These are phyloP conservation scores for Carassius gibelio DNA, from an alignment of 2,113 vertebrate species.

Conservation along the genomic window DNA sequence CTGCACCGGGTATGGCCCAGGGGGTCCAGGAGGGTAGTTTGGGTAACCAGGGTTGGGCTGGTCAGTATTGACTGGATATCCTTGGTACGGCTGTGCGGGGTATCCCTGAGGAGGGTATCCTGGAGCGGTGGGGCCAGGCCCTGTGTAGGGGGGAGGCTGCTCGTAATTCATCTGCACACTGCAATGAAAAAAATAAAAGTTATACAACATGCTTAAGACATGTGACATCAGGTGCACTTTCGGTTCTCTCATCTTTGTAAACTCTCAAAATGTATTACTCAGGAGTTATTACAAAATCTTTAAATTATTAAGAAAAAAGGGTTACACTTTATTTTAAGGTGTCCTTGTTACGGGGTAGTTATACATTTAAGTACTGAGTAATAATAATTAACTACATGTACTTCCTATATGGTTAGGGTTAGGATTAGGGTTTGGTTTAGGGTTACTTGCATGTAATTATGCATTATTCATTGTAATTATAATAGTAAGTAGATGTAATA, in stretches of 20 bases:
- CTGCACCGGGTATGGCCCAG: slow-evolving; percentile 69
- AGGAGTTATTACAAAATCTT: not conserved
- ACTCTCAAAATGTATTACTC: not conserved
- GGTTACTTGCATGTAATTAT: no score
- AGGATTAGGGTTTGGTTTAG: no score
- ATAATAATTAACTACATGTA: no score
- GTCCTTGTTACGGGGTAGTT: no score
- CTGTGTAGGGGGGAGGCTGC: slow-evolving; percentile 83
- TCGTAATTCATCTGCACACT: slow-evolving; percentile 80
- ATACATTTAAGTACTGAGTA: no score
- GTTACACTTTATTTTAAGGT: no score
- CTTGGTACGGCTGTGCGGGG: slow-evolving; percentile 50
- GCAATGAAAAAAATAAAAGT: not conserved
- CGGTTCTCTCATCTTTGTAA: not conserved
- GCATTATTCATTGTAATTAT: no score
- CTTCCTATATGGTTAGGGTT: no score
- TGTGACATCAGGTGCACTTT: not conserved
- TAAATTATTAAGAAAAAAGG: no score
- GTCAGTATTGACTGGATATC: slow-evolving; percentile 51
- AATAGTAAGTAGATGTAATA: no score
- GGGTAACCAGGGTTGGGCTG: slow-evolving; percentile 67
- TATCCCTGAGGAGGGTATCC: slow-evolving; percentile 69
- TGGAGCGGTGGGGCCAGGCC: slow-evolving; percentile 77
- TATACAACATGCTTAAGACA: not conserved
- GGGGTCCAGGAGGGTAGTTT: slow-evolving; percentile 70